phyloP scores from a whole-genome alignment of 2,888 invertebrate species.

The Phaedon cochleariae region DNA sequence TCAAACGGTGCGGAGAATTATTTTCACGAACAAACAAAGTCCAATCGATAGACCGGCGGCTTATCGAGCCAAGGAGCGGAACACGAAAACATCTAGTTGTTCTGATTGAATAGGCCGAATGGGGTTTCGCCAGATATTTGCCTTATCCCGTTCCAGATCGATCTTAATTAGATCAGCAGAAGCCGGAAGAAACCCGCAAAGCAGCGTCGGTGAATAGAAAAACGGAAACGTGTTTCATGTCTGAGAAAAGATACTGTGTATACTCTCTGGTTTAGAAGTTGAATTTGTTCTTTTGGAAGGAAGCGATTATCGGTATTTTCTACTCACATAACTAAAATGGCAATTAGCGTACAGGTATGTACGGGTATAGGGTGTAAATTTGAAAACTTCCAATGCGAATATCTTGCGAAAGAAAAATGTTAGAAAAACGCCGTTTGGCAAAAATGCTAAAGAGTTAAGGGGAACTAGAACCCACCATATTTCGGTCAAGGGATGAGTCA shows the following conservation, averaged over 20 bases:
- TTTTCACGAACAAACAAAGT: constrained; percentile 18
- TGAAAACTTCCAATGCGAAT: no score
- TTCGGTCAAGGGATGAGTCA: no score
- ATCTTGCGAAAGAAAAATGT: no score
- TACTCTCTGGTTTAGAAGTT: no score
- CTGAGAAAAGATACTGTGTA: neutral
- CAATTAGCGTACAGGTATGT: no score
- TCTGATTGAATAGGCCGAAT: neutral
- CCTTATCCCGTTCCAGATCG: neutral
- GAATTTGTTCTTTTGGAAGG: no score
- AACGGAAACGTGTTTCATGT: neutral
- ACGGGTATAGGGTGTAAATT: no score
- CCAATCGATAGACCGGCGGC: neutral
- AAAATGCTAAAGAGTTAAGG: no score
- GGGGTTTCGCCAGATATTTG: neutral
- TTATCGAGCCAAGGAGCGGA: neutral
- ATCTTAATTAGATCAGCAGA: neutral
- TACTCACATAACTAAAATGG: no score
- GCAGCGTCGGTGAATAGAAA: neutral
- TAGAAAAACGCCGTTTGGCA: no score
- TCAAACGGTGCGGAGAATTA: constrained; percentile 15
- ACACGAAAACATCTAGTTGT: neutral
- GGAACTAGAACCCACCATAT: no score
- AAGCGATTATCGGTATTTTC: no score
- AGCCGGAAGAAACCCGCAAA: neutral